Base-by-base conservation (phyloP, 2,888 invertebrate genomes). In the Portevinia maculata region DNA sequence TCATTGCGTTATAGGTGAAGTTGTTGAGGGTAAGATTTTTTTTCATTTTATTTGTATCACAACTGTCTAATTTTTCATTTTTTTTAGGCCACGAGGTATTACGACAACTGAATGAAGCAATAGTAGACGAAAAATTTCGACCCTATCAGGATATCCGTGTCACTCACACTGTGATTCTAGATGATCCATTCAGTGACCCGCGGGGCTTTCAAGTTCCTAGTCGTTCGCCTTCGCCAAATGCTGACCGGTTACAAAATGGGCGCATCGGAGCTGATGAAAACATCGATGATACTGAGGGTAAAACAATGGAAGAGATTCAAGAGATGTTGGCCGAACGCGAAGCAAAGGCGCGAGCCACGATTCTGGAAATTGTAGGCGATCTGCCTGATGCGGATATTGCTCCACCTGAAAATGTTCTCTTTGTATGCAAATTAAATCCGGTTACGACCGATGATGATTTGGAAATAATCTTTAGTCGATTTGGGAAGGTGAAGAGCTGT, bases 371-470 rank as follows among this genome's bases (percentile, higher is more conserved):
- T 92, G 97, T 99, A 19, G 99, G 99, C 0, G 99, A 99, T 90
- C 92, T 99, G 71, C 99, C 99, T 0, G 97, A 98, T 92, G 99
- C 97, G 11, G 99, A 99, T 76, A 96, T 98, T 90, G 98, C 97
- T 5, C 99, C 99, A 0, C 99, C 99, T 6, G 99, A 99, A 91
- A 99, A 99, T 92, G 99, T 99, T 1, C 92, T 99, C 0, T 99
- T 99, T 92, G 98, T 99, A 30, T 99, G 99, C 91, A 99, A 99
- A 91, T 92, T 99, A 17, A 99, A 99, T 92, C 99, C 99, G 0
- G 98, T 99, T 0, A 99, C 99, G 0, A 97, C 95, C 8, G 98
- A 98, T 89, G 99, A 99, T 88, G 98, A 99, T 91, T 92, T 99
- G 81, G 98, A 99, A 92, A 97, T 99, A 21, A 99, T 99, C 86